Evolutionary conservation across 2,888 invertebrate genomes (phyloP), one percentile per base, ranked within the genome.

Genomic region (Mythimna albipuncta): DNA sequence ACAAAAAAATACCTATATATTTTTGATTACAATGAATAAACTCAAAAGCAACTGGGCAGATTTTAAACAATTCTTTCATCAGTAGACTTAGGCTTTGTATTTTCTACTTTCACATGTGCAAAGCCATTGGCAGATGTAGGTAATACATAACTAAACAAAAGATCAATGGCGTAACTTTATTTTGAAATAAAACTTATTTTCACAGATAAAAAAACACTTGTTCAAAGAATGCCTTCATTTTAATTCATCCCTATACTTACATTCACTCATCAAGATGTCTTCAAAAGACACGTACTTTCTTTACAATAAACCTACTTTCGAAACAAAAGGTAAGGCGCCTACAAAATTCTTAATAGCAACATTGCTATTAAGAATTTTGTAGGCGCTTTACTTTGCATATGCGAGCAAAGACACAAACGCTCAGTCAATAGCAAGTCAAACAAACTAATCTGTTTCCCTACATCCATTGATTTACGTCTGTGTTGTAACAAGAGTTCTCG

Each of bases 401-500:
- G 6, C 61, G 35, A 35, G 11, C 26, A 65, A n/a, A 61, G 0
- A 26, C 38, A 54, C 38, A 70, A 16, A 41, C 13, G 26, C 10
- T n/a, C 55, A 63, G 50, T 72, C 65, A 63, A 71, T 52, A 69
- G n/a, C n/a, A 65, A 74, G 68, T 57, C 55, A 78, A 64, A 71
- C 59, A 63, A 35, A 44, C 55, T 54, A 54, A 41, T 69, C 6
- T 67, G 44, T 65, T 59, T 67, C 73, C 66, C 26, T 73, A 63
- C 58, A 64, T 6, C 67, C 69, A 83, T 84, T 82, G 85, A 86
- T 87, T 87, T 75, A 75, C 79, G 75, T 83, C 69, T 75, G 63
- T 65, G 59, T 41, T 67, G 64, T 67, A 80, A 79, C 82, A 77
- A 82, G 79, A 75, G 82, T 83, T 80, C 88, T 88, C 90, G 86